Evolutionary conservation across 2,888 invertebrate genomes (phyloP), one percentile per base, ranked within the genome.

Genomic region (Charanyca ferruginea): DNA sequence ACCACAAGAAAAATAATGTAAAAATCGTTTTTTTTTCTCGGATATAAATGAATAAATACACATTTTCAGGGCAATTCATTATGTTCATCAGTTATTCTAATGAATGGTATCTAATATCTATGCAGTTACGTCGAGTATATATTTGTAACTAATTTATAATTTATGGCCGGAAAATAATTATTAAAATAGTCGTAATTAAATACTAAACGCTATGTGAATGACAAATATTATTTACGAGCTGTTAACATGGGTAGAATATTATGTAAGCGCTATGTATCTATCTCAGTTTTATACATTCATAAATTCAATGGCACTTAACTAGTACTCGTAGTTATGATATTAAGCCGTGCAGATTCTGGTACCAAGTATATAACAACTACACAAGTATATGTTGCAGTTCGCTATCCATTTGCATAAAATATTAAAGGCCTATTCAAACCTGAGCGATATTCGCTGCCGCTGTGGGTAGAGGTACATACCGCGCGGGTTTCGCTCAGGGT

Each of bases 151-250:
- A 22, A 47, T 5, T 42, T 45, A 9, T 5, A n/a, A 4, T 22
- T 48, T 38, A 35, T 23, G n/a, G 41, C 45, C 23, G 35, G 53
- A 58, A 68, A 62, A 18, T 32, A 6, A 16, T 49, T 4, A 28
- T 47, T n/a, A 47, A 47, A 13, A 20, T 38, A 42, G 9, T n/a
- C 28, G 35, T 25, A 22, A 44, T 38, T 16, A 23, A 47, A 47
- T 20, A 42, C 16, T 23, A 9, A 38, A 22, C 18, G 18, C 11
- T 9, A 8, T 32, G 16, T 55, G 1, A 45, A 51, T 41, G 55
- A 22, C 18, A 45, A 49, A 32, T 51, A 42, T 41, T 13, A 61
- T 23, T 52, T 32, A 52, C 0, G n/a, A 71, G 23, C 23, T 60
- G 38, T 23, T 61, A 6, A 32, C 22, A 13, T 13, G 13, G n/a